A percentile compares a stretch with the other conserved stretches of the same genome.
Conservation (phyloP, 1,140 invertebrate genomes). For the Drosophila ercepeae region DNA sequence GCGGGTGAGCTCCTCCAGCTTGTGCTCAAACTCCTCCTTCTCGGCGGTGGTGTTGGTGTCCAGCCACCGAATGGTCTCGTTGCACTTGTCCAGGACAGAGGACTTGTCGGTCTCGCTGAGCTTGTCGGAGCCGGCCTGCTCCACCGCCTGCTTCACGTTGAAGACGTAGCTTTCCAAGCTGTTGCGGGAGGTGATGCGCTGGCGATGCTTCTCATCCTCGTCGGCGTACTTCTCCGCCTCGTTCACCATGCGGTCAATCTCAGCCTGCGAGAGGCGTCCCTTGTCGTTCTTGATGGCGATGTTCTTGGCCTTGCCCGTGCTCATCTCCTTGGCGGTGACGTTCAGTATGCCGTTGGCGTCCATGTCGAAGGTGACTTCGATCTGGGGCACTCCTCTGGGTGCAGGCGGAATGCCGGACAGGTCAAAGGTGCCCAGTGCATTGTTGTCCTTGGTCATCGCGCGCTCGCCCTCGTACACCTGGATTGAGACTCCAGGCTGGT, state of each 20-base stretch:
- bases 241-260: constrained; percentile 87
- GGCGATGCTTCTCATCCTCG: constrained; percentile 88
- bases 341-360: constrained; percentile 88
- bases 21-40: constrained; percentile 87
- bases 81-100: constrained; percentile 85
- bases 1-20: constrained; percentile 85
- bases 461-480: constrained; percentile 89
- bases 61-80: constrained; percentile 86
- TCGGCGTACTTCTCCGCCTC: constrained; percentile 81
- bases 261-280: constrained; percentile 90
- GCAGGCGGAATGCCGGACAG: constrained; percentile 92
- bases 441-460: constrained; percentile 90
- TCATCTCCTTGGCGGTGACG: constrained; percentile 86
- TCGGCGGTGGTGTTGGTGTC: constrained; percentile 87
- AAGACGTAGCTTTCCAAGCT: constrained; percentile 90
- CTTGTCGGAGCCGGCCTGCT: constrained; percentile 85
- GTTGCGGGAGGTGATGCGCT: constrained; percentile 86
- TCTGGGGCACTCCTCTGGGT: constrained; percentile 91
- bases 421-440: constrained; percentile 91
- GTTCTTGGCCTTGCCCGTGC: constrained; percentile 87
- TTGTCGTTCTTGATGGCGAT: constrained; percentile 95
- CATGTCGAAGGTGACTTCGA: constrained; percentile 87
- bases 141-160: constrained; percentile 87
- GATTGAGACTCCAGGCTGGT: constrained; percentile 89
- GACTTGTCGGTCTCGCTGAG: constrained; percentile 87